Evolutionary conservation across 2,797 vertebrate genomes (phyloP).

Genomic region (Synaphobranchus kaupii): DNA sequence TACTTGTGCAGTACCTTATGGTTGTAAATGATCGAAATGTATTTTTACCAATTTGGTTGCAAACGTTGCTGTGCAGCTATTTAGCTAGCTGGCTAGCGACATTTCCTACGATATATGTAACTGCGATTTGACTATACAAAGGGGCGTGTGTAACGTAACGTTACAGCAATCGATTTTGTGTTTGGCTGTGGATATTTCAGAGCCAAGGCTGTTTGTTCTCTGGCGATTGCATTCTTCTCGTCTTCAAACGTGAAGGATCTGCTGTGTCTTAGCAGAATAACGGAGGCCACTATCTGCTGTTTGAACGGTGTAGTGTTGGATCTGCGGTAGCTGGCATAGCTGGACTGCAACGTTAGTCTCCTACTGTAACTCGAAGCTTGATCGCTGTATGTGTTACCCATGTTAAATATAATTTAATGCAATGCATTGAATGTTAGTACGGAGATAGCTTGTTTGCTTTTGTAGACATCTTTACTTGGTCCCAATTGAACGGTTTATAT

Average conservation of each 20-base stretch:
- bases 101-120: constrained; percentile 8
- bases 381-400: neutral
- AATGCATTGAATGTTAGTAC: neutral
- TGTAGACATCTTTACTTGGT: neutral
- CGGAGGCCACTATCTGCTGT: constrained; percentile 20
- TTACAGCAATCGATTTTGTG: neutral
- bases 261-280: neutral
- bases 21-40: constrained; percentile 15
- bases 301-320: neutral
- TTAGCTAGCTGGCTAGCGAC: constrained; percentile 6
- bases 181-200: neutral
- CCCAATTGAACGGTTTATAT: neutral
- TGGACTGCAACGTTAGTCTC: neutral
- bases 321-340: neutral
- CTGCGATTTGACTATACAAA: neutral
- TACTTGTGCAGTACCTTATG: neutral
- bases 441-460: neutral
- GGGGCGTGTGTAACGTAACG: neutral
- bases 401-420: neutral
- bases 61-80: neutral
- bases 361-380: neutral
- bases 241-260: neutral
- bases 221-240: neutral
- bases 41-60: neutral
- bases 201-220: neutral